A percentile compares a stretch with the other conserved stretches of the same genome.
Evolutionary conservation across 2,113 vertebrate genomes (phyloP).

Genomic region (Apodemus speciosus): DNA sequence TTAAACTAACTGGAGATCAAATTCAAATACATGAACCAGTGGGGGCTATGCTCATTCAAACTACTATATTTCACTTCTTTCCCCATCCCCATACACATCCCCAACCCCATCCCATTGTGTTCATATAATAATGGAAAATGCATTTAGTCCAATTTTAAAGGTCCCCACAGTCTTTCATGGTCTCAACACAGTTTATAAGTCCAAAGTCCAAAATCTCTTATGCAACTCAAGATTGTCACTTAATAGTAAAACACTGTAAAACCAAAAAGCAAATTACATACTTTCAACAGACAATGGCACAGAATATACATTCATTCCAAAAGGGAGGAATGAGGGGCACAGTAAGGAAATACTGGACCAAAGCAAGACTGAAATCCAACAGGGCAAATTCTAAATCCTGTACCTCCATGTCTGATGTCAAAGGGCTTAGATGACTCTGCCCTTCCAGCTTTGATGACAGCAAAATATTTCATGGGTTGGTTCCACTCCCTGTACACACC

Average conservation of each 20-base stretch:
- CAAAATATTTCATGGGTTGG: not conserved
- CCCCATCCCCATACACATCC: not conserved
- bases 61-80: not conserved
- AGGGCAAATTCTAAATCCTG: not conserved
- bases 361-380: not conserved
- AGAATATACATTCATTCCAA: not conserved
- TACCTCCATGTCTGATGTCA: not conserved
- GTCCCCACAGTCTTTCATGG: not conserved
- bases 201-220: not conserved
- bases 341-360: not conserved
- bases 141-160: not conserved
- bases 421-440: not conserved
- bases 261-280: not conserved
- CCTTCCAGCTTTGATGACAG: not conserved
- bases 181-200: not conserved
- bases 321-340: not conserved
- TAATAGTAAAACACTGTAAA: not conserved
- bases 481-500: not conserved
- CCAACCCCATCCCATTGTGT: not conserved
- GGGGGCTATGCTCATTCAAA: not conserved
- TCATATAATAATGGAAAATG: not conserved
- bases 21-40: not conserved
- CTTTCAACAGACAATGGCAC: not conserved
- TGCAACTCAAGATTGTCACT: not conserved
- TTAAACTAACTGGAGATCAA: not conserved